Base-by-base conservation (phyloP, 2,888 invertebrate genomes). In the Metellina segmentata region DNA sequence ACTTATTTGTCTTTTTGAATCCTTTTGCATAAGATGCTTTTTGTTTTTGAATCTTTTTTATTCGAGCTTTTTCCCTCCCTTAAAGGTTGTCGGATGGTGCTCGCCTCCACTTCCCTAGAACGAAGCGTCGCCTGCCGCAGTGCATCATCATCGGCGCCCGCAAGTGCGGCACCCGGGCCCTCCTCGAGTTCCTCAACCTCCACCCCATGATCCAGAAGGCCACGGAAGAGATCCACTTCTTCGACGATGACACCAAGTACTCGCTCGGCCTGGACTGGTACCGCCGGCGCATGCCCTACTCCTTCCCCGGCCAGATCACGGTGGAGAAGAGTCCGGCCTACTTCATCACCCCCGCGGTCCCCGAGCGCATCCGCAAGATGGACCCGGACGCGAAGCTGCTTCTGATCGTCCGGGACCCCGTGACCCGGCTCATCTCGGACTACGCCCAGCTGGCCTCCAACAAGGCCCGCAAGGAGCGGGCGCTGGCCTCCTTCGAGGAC, bases 271-370 rank as follows among this genome's bases (percentile, higher is more conserved):
- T 98, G 92, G 98, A 99, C 93, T 99, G 99, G 99, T 99, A 99
- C 95, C 96, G 97, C 92, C 97, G 97, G 94, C 97, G 98, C 95
- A 99, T 99, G 98, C 99, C 99, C 13, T 97, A 97, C 94, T 98
- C 98, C 0, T 97, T 97, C 95, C 96, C 97, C 93, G 97, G 98
- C 75, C 98, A 99, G 95, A 97, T 99, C 94, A 98, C 98, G 89
- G 97, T 99, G 94, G 99, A 99, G 95, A 99, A 99, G 95, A 99
- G 98, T 94, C 99, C 99, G 7, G 98, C 98, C 94, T 99, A 99
- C 95, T 99, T 99, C 95, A 98, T 99, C 78, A 98, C 98, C 89
- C 97, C 98, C 16, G 97, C 98, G 96, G 99, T 98, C 61, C 99
- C 99, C 13, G 98, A 98, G 95, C 96, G 99, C 93, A 98, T 99